phyloP scores from a whole-genome alignment of 2,113 vertebrate genomes.

The Plestiodon gilberti region DNA sequence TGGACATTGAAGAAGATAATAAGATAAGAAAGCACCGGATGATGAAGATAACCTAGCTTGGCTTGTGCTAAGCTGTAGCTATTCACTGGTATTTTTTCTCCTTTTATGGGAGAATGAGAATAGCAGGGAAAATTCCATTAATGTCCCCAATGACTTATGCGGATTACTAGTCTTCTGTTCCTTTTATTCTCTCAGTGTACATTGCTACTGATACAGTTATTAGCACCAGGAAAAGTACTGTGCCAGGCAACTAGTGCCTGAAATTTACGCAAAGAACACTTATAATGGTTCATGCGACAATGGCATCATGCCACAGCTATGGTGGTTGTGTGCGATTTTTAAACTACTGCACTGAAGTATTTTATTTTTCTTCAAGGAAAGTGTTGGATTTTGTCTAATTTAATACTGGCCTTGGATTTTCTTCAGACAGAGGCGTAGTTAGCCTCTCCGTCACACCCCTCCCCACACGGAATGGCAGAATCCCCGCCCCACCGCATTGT shows the following conservation, averaged over 20 bases:
- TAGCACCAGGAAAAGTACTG: background rate
- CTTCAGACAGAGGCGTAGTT: no score
- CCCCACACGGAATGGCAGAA: no score
- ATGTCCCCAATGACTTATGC: background rate
- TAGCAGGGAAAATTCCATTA: slow-evolving; percentile 1
- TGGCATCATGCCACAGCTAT: background rate
- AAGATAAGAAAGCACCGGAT: background rate
- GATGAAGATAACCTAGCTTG: background rate
- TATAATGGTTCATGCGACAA: background rate
- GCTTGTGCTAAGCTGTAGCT: background rate
- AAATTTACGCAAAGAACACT: background rate
- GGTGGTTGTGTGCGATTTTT: background rate
- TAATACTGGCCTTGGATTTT: background rate
- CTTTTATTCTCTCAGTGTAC: background rate
- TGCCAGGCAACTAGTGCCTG: background rate
- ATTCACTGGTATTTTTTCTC: background rate
- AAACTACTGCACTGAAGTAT: background rate
- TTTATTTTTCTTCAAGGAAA: background rate
- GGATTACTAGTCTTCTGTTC: background rate
- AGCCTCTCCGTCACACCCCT: no score
- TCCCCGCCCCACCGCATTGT: no score
- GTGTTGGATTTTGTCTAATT: background rate
- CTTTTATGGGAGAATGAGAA: background rate
- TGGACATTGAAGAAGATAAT: background rate
- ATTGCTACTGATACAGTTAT: background rate